phyloP scores from a whole-genome alignment of 2,797 vertebrate genomes.

The Astyanax mexicanus region DNA sequence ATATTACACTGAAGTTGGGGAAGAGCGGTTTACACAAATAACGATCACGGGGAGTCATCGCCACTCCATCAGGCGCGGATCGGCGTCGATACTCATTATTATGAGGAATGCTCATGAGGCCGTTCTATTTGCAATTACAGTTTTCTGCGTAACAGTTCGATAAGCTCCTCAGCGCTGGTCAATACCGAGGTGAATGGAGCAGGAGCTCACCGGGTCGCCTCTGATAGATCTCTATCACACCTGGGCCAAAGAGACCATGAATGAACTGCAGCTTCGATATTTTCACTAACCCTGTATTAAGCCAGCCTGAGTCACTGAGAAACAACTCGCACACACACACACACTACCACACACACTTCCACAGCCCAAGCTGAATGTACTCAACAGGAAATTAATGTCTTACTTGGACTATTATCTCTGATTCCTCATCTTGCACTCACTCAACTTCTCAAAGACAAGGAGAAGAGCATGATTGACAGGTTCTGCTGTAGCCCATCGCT shows the following conservation, averaged over 20 bases:
- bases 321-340: conserved; percentile 9
- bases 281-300: conserved; percentile 46
- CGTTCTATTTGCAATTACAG: conserved; percentile 41
- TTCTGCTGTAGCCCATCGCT: neutral
- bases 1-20: conserved; percentile 17
- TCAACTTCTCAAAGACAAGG: conserved; percentile 22
- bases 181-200: conserved; percentile 40
- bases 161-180: conserved; percentile 36
- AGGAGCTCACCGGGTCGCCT: conserved; percentile 23
- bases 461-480: conserved; percentile 19
- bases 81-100: conserved; percentile 44
- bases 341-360: too few relatives aligned
- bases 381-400: conserved; percentile 54
- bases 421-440: neutral
- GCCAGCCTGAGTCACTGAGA: conserved; percentile 44
- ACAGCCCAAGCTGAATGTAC: conserved; percentile 11
- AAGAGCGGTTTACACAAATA: conserved; percentile 30
- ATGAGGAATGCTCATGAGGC: conserved; percentile 38
- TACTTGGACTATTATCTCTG: conserved; percentile 20
- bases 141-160: conserved; percentile 40
- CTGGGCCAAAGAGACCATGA: conserved; percentile 24
- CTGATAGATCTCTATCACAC: conserved; percentile 49
- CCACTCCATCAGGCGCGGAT: conserved; percentile 24
- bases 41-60: conserved; percentile 17
- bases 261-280: conserved; percentile 46